Base-by-base conservation (phyloP, 2,797 vertebrate species). In the Pseudochaenichthys georgianus region DNA sequence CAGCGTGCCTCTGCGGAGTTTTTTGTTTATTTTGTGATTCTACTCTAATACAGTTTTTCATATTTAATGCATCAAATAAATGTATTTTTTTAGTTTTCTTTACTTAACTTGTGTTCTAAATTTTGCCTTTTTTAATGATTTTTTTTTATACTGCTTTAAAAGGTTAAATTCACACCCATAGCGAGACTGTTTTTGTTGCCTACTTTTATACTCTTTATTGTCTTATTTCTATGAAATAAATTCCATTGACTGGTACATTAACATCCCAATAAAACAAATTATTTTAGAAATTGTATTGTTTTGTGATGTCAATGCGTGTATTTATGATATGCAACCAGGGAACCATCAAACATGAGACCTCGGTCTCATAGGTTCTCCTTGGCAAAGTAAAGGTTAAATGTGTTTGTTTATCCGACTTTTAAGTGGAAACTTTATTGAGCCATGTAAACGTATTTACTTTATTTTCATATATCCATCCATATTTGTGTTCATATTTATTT, bases 21-120 rank as follows among this genome's bases (percentile, higher is more conserved):
- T 71, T 38, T 69, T 13, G 41, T 55, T 72, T 61, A 74, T 64
- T 54, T 43, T 66, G 47, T 66, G 57, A 31, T 71, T 47, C 54
- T 71, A 62, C 11, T 58, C 38, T 48, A 11, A 73, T 16, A 51
- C 17, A 9, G 23, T 42, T 52, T 46, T 42, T 62, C 3, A 13
- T 45, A 38, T 61, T 55, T 62, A 13, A 62, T 68, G 15, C 19
- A 51, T 3, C 34, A 68, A 34, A 4, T n/a, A 43, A 38, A 47
- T 21, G 4, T 2, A 3, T 34, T 43, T 46, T 42, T 38, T 42
- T 1, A 13, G 4, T 43, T 68, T 57, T 48, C 6, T 47, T 1
- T 8, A n/a, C 17, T 21, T 13, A 5, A n/a, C 41, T 13, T 52
- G 6, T 43, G 1, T 11, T 53, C 19, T 47, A 23, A 38, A 15